phyloP scores from a whole-genome alignment of 2,888 invertebrate species.

The Torymus tubicola region DNA sequence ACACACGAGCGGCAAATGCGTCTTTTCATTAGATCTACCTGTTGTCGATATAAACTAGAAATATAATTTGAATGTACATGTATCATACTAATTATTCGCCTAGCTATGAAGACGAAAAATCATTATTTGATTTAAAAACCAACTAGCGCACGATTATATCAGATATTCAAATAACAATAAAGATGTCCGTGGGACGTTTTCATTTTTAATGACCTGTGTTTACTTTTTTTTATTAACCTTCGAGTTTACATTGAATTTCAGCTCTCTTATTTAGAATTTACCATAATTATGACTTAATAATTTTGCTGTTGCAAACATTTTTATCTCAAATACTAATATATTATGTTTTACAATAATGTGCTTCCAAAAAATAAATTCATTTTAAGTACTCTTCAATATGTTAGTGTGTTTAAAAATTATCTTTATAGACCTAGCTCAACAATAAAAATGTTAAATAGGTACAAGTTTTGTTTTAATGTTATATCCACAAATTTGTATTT shows the following conservation, averaged over 20 bases:
- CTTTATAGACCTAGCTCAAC: too few relatives aligned
- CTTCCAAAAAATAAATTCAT: too few relatives aligned
- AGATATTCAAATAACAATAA: slow-evolving; percentile 72
- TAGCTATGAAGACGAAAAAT: slow-evolving; percentile 65
- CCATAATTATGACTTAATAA: too few relatives aligned
- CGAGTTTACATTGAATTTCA: background rate
- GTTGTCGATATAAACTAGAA: slow-evolving; percentile 64
- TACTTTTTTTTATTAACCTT: slow-evolving; percentile 31
- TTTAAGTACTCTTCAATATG: too few relatives aligned
- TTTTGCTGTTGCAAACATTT: too few relatives aligned
- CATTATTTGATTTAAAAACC: slow-evolving; percentile 65
- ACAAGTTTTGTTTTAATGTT: too few relatives aligned
- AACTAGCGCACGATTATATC: slow-evolving; percentile 73
- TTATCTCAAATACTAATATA: too few relatives aligned
- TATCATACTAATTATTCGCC: slow-evolving; percentile 72
- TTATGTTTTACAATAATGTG: too few relatives aligned
- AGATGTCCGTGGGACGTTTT: slow-evolving; percentile 72
- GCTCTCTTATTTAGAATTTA: too few relatives aligned
- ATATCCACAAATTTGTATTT: too few relatives aligned
- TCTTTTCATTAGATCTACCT: slow-evolving; percentile 63
- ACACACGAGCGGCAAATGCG: slow-evolving; percentile 50
- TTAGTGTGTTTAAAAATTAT: too few relatives aligned
- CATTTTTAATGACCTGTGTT: slow-evolving; percentile 67
- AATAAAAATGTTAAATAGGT: too few relatives aligned
- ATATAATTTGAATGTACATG: slow-evolving; percentile 70